phyloP scores from a whole-genome alignment of 2,113 vertebrate genomes.

The Pluvialis apricaria region DNA sequence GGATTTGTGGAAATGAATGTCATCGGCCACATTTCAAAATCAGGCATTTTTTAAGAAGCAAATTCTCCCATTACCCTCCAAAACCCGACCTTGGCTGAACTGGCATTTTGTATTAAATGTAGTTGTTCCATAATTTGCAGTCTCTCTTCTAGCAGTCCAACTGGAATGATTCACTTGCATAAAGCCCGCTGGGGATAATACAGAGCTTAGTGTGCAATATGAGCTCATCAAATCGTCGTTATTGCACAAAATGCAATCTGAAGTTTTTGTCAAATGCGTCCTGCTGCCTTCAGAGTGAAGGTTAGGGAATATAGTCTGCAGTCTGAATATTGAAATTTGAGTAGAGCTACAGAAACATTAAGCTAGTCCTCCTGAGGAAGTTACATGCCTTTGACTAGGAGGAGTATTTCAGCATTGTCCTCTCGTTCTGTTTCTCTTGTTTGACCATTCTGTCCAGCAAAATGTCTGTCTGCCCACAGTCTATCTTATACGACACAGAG shows the following conservation, averaged over 20 bases:
- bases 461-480: not conserved
- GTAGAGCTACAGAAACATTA: not conserved
- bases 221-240: not conserved
- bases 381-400: not conserved
- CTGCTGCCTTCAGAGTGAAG: not conserved
- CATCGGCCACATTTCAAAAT: not conserved
- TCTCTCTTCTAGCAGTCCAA: not conserved
- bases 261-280: not conserved
- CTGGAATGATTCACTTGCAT: not conserved
- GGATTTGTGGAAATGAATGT: not conserved
- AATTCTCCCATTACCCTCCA: not conserved
- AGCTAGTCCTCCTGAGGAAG: not conserved
- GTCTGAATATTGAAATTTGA: not conserved
- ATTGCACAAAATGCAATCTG: not conserved
- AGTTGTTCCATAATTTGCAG: not conserved
- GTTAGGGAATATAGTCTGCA: not conserved
- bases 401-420: not conserved
- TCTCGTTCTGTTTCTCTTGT: not conserved
- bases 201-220: not conserved
- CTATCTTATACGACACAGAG: not conserved
- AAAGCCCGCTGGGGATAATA: not conserved
- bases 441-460: not conserved
- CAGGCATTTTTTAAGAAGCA: not conserved
- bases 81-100: not conserved
- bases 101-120: not conserved